Conservation (phyloP, 2,888 invertebrate genomes). For the Leptothorax acervorum region DNA sequence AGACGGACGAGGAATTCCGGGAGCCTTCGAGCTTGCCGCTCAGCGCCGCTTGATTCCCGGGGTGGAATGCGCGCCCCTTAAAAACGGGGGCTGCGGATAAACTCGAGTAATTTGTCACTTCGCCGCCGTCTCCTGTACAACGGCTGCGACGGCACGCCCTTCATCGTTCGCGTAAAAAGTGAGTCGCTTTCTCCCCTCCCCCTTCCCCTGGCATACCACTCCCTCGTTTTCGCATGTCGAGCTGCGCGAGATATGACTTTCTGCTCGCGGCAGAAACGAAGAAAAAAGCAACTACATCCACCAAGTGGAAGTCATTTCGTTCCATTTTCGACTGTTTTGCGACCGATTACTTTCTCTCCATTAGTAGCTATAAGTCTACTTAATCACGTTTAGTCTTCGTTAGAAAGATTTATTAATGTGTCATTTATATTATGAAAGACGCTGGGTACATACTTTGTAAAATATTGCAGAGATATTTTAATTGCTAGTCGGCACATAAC, state of each 20-base stretch:
- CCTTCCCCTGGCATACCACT: not conserved
- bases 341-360: constrained; percentile 42
- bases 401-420: not conserved
- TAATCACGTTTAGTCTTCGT: constrained; percentile 19
- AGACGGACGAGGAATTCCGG: constrained; percentile 74
- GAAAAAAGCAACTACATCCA: constrained; percentile 58
- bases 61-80: constrained; percentile 67
- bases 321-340: constrained; percentile 23
- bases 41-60: constrained; percentile 62
- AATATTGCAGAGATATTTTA: not conserved
- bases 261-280: constrained; percentile 46
- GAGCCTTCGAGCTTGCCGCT: constrained; percentile 57
- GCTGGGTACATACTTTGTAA: not conserved
- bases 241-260: constrained; percentile 59
- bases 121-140: constrained; percentile 70
- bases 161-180: constrained; percentile 66
- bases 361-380: constrained; percentile 5
- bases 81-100: constrained; percentile 76
- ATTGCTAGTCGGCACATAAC: not conserved
- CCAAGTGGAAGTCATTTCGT: constrained; percentile 36
- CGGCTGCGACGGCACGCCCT: constrained; percentile 64
- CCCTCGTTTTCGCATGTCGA: constrained; percentile 38
- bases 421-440: not conserved
- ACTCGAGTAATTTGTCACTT: constrained; percentile 81
- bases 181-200: constrained; percentile 47